Evolutionary conservation across 2,113 vertebrate species (phyloP).

Genomic region (Malurus alboscapulatus): DNA sequence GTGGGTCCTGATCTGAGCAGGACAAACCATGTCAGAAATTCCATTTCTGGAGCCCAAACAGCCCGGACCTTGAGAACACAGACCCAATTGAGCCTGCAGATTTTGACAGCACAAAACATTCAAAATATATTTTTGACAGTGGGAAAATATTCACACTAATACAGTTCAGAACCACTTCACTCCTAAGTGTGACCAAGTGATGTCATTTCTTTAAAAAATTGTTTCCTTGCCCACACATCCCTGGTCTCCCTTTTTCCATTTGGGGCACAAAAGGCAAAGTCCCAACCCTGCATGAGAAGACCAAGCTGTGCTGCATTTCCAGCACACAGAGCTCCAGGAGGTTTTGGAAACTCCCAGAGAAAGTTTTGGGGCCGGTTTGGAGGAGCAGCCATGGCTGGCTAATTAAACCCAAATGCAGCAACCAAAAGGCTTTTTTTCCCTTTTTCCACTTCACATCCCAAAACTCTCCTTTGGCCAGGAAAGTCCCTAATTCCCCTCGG

Average conservation of each 20-base stretch:
- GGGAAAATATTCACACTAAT: neutral
- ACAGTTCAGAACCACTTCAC: neutral
- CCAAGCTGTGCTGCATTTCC: neutral
- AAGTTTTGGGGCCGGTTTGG: neutral
- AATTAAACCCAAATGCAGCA: neutral
- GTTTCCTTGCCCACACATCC: neutral
- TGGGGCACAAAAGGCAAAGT: neutral
- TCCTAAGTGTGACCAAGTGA: neutral
- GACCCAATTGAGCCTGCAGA: neutral
- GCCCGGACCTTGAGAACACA: neutral
- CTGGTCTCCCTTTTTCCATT: neutral
- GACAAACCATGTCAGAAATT: neutral
- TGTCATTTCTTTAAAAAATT: neutral
- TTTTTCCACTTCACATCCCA: neutral
- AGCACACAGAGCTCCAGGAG: neutral
- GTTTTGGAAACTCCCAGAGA: conserved; percentile 10
- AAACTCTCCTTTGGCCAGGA: neutral
- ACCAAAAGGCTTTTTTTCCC: neutral
- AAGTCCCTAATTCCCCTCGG: neutral
- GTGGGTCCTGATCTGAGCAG: neutral
- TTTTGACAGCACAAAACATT: neutral
- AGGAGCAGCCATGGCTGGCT: neutral
- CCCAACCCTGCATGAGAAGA: neutral
- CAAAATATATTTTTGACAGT: too few relatives aligned
- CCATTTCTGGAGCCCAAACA: neutral